A percentile compares a stretch with the other conserved stretches of the same genome.
These are phyloP conservation scores for Sebastes nivosus DNA, from an alignment of 2,797 vertebrate genomes.

Conservation along the genomic window DNA sequence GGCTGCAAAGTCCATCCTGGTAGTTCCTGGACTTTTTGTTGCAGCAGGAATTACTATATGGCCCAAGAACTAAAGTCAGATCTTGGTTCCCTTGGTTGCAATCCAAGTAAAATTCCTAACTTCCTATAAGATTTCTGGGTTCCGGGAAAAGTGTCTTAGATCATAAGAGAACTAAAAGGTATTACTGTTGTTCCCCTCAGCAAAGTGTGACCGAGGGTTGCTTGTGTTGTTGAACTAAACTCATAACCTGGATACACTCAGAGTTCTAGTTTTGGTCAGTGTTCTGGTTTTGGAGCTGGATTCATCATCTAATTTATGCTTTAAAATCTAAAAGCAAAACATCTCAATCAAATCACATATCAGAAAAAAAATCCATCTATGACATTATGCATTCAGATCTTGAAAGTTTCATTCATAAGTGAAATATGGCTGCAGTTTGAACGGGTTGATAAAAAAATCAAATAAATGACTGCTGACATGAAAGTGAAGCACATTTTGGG, in stretches of 20 bases:
- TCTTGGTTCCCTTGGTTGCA: neutral
- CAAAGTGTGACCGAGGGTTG: neutral
- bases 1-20: neutral
- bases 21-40: neutral
- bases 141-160: neutral
- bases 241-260: too few relatives aligned
- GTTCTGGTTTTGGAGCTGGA: too few relatives aligned
- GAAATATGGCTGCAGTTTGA: neutral
- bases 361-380: neutral
- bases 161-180: neutral
- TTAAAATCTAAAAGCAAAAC: neutral
- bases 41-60: too few relatives aligned
- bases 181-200: neutral
- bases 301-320: too few relatives aligned
- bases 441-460: neutral
- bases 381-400: neutral
- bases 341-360: neutral
- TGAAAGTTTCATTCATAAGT: neutral
- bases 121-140: neutral
- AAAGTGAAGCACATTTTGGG: constrained; percentile 31
- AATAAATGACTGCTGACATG: constrained; percentile 18
- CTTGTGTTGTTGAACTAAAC: neutral
- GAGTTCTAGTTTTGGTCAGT: too few relatives aligned
- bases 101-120: neutral
- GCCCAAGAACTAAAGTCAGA: neutral